Percentiles rank a stretch among this genome's conserved stretches.
Evolutionary conservation across 2,797 vertebrate species (phyloP).

Genomic region (Acanthurus lineatus): DNA sequence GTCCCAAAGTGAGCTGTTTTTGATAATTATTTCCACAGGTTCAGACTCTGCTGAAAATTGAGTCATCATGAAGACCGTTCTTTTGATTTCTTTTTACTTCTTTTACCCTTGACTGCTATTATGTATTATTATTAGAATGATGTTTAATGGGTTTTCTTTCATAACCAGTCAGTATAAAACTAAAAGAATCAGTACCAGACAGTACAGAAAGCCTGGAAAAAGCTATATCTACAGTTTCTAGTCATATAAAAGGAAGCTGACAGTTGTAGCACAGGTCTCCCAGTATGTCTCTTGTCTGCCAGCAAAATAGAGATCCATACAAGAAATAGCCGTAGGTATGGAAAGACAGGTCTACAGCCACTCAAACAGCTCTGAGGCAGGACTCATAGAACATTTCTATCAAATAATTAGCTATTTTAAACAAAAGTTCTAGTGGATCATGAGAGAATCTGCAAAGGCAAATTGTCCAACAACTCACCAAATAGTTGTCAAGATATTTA

Average conservation of each 20-base stretch:
- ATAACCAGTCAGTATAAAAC: background rate
- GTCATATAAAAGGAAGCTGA: background rate
- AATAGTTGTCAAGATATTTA: too few species aligned
- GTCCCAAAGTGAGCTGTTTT: conserved; percentile 19
- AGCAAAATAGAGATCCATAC: background rate
- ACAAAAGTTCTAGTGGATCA: too few species aligned
- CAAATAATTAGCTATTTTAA: too few species aligned
- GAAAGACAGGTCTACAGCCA: background rate
- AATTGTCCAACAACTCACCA: too few species aligned
- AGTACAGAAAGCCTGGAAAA: background rate
- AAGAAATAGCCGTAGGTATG: background rate
- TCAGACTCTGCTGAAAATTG: background rate
- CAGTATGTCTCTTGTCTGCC: background rate
- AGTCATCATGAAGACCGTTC: background rate
- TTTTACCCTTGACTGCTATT: too few species aligned
- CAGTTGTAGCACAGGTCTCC: background rate
- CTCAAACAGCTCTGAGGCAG: background rate
- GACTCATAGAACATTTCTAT: too few species aligned
- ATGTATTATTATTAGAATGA: background rate
- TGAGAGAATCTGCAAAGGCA: too few species aligned
- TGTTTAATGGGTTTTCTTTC: background rate
- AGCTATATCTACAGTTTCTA: background rate
- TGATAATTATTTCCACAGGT: conserved; percentile 2
- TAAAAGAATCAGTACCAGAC: background rate
- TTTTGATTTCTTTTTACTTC: background rate